Evolutionary conservation across 2,113 vertebrate genomes (phyloP).

Genomic region (Zeus faber): DNA sequence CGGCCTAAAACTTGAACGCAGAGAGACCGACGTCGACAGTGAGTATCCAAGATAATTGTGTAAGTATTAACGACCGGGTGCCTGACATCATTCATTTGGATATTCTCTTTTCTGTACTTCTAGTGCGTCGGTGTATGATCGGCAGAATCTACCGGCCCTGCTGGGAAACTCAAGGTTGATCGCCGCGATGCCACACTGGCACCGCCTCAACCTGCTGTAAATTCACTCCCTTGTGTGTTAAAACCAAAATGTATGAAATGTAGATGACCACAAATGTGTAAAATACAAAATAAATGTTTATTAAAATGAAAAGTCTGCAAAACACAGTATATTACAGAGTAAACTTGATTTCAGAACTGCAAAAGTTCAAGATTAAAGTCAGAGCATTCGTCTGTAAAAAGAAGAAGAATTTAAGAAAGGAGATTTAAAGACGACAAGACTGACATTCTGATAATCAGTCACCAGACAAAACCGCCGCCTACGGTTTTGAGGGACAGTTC

Average conservation of each 20-base stretch:
- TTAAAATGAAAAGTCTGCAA: slow-evolving; percentile 38
- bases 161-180: slow-evolving; percentile 78
- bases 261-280: slow-evolving; percentile 19
- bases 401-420: too few relatives aligned
- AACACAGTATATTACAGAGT: slow-evolving; percentile 33
- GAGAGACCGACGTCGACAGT: slow-evolving; percentile 81
- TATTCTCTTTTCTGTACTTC: background rate
- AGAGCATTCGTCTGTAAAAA: background rate
- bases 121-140: slow-evolving; percentile 94
- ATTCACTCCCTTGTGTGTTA: background rate
- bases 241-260: slow-evolving; percentile 18
- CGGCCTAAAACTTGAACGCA: slow-evolving; percentile 55
- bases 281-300: slow-evolving; percentile 58
- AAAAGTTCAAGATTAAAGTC: slow-evolving; percentile 11
- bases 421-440: background rate
- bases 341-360: background rate
- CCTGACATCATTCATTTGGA: too few relatives aligned
- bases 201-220: slow-evolving; percentile 2
- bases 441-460: slow-evolving; percentile 4
- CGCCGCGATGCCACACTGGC: too few relatives aligned
- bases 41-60: slow-evolving; percentile 49
- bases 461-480: background rate
- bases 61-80: background rate
- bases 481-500: background rate
- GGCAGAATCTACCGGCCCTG: slow-evolving; percentile 95